A percentile compares a stretch with the other conserved stretches of the same genome.
These are phyloP conservation scores for Gouania willdenowi DNA, from an alignment of 2,797 vertebrate species.

Conservation along the genomic window DNA sequence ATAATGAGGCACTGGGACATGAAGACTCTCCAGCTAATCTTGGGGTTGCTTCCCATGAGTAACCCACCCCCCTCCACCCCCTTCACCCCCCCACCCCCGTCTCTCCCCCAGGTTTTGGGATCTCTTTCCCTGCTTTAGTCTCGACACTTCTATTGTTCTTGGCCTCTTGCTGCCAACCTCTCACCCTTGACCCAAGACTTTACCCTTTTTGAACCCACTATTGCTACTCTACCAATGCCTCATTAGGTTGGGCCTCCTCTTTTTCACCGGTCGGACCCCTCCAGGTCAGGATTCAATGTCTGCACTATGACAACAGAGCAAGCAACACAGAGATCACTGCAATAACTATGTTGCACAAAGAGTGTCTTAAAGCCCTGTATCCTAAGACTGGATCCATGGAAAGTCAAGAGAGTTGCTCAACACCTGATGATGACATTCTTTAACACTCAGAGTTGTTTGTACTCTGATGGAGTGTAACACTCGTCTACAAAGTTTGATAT, in stretches of 20 bases:
- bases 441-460: constrained; percentile 10
- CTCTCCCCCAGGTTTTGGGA: constrained; percentile 58
- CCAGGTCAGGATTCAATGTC: constrained; percentile 36
- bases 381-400: constrained; percentile 41
- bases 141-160: constrained; percentile 49
- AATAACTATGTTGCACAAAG: constrained; percentile 45
- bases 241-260: constrained; percentile 33
- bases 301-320: constrained; percentile 60
- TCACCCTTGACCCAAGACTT: constrained; percentile 67
- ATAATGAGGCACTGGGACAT: constrained; percentile 52
- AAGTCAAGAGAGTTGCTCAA: constrained; percentile 4
- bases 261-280: constrained; percentile 25
- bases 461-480: constrained; percentile 5
- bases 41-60: constrained; percentile 60
- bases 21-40: constrained; percentile 56
- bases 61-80: constrained; percentile 25
- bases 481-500: constrained; percentile 4
- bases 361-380: constrained; percentile 20
- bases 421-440: constrained; percentile 50
- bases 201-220: constrained; percentile 37
- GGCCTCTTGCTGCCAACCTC: constrained; percentile 59
- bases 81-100: constrained; percentile 12
- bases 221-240: constrained; percentile 3
- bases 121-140: constrained; percentile 43
- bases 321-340: constrained; percentile 43